Evolutionary conservation across 2,888 invertebrate species (phyloP).

Genomic region (Hipparchia semele): DNA sequence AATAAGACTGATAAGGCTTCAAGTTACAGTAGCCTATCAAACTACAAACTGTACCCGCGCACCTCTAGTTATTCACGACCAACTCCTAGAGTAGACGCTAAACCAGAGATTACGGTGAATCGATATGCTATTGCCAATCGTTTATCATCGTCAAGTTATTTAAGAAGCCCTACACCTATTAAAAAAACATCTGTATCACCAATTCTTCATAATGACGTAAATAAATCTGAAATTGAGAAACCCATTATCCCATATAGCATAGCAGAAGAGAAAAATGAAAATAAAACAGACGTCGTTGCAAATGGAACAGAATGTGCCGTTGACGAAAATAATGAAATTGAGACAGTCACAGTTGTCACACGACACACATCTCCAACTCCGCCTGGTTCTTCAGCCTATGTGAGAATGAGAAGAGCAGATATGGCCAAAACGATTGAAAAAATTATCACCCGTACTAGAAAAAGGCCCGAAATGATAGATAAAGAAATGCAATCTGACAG

Average conservation of each 20-base stretch:
- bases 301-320: slow-evolving; percentile 43
- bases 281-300: slow-evolving; percentile 45
- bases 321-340: slow-evolving; percentile 58
- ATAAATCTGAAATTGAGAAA: slow-evolving; percentile 56
- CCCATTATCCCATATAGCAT: slow-evolving; percentile 48
- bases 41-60: slow-evolving; percentile 81
- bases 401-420: slow-evolving; percentile 87
- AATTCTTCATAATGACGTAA: slow-evolving; percentile 56
- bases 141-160: slow-evolving; percentile 67
- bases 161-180: slow-evolving; percentile 68
- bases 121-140: slow-evolving; percentile 74
- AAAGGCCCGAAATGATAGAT: slow-evolving; percentile 83
- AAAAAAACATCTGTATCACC: slow-evolving; percentile 70
- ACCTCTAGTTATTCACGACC: slow-evolving; percentile 68
- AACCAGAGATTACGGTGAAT: slow-evolving; percentile 61
- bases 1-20: slow-evolving; percentile 81
- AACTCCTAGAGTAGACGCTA: slow-evolving; percentile 58
- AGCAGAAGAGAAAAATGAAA: slow-evolving; percentile 48
- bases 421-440: slow-evolving; percentile 89
- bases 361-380: slow-evolving; percentile 91
- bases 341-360: slow-evolving; percentile 86
- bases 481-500: slow-evolving; percentile 90
- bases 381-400: slow-evolving; percentile 84
- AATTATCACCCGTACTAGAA: slow-evolving; percentile 84
- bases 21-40: slow-evolving; percentile 76